Conservation (phyloP, 92 coral and sea anemone genomes). For the Porites evermanni region DNA sequence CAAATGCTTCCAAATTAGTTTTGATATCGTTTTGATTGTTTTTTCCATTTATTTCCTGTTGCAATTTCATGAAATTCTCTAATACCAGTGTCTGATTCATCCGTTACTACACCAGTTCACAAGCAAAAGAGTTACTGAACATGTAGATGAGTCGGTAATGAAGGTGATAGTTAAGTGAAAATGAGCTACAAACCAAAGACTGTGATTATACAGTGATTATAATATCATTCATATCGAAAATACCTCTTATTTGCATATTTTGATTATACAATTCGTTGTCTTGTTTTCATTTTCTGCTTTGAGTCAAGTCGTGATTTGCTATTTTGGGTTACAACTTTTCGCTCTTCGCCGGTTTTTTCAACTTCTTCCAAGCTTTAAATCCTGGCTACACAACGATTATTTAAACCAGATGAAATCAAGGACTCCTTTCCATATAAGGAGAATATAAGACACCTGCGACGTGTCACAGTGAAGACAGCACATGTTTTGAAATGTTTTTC, state of each 20-base stretch:
- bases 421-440: conserved; percentile 46
- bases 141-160: too few species aligned
- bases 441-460: conserved; percentile 33
- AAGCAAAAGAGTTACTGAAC: too few species aligned
- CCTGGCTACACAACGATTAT: too few species aligned
- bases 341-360: neutral
- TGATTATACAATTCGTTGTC: neutral
- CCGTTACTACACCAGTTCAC: too few species aligned
- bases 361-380: neutral
- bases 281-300: conserved; percentile 5
- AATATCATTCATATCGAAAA: conserved; percentile 13
- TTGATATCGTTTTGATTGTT: too few species aligned
- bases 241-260: conserved; percentile 24
- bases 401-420: conserved; percentile 38
- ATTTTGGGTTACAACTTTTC: neutral
- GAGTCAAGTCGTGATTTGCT: neutral
- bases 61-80: too few species aligned
- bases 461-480: conserved; percentile 7
- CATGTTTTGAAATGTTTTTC: conserved; percentile 26
- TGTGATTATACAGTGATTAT: conserved; percentile 17
- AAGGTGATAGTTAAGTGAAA: neutral
- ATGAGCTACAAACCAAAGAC: neutral
- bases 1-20: too few species aligned
- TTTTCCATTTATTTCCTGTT: too few species aligned
- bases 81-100: too few species aligned